phyloP scores from a whole-genome alignment of 2,888 invertebrate genomes.

The Chrysotoxum bicinctum region DNA sequence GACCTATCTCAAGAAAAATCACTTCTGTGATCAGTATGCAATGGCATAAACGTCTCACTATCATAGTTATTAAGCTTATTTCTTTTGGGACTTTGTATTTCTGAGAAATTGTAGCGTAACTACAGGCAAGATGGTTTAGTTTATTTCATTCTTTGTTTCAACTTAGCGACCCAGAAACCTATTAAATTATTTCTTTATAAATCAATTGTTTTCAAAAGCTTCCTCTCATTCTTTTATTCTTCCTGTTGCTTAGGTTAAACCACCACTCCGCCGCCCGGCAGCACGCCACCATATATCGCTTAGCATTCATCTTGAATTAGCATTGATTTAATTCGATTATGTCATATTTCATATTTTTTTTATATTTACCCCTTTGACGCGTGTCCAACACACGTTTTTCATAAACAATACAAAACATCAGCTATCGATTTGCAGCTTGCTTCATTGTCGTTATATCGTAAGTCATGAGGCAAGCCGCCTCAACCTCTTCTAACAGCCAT shows the following conservation, averaged over 20 bases:
- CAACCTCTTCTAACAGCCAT: constrained; percentile 50
- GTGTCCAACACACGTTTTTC: constrained; percentile 55
- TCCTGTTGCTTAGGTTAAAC: neutral
- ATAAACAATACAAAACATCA: constrained; percentile 17
- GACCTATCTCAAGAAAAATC: too few species aligned
- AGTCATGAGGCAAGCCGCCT: constrained; percentile 50
- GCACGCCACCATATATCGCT: neutral
- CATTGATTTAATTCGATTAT: constrained; percentile 69
- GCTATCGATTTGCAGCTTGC: constrained; percentile 62
- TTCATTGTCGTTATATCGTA: constrained; percentile 29
- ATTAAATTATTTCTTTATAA: neutral
- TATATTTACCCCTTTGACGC: constrained; percentile 69
- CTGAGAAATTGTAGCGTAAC: too few species aligned
- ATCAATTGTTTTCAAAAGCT: neutral
- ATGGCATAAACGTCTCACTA: too few species aligned
- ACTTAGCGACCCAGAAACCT: neutral
- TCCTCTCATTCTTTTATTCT: neutral
- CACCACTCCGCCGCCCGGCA: too few species aligned
- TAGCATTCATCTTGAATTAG: constrained; percentile 36
- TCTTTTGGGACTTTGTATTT: too few species aligned
- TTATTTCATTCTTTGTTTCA: neutral
- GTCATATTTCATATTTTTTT: constrained; percentile 58
- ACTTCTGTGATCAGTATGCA: too few species aligned
- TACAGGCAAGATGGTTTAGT: too few species aligned
- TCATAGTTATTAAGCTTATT: too few species aligned